Evolutionary conservation across 2,113 vertebrate species (phyloP), one percentile per base, ranked within the genome.

Genomic region (Suncus etruscus): DNA sequence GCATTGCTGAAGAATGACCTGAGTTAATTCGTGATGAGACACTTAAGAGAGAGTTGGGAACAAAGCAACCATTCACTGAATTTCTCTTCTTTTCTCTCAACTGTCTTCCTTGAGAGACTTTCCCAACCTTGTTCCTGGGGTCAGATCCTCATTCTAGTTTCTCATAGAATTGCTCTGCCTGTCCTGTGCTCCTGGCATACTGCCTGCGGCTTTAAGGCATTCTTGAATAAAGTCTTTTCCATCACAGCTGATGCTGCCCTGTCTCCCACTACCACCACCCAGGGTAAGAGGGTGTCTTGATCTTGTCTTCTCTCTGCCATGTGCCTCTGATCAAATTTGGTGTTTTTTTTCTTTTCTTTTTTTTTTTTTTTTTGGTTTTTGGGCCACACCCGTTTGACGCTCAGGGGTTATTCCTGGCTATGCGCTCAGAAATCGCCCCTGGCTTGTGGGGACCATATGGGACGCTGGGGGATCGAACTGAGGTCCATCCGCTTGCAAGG

Each of bases 51-150:
- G 48, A 22, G 3, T 66, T 50, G 31, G n/a, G 48, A 66, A 58
- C 11, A 20, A 89, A 39, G 78, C 14, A 73, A 66, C 39, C 27
- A 8, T 25, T 14, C 0, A 48, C 68, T 5, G 39, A 32, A 27
- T 79, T 74, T 83, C 54, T 31, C 70, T 88, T 78, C 14, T 18
- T 6, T 51, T 3, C 24, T 24, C 18, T 78, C 72, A 11, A 1
- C 24, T 31, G 16, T 22, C 24, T 14, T 87, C 51, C 0, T 18
- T 6, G 6, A 14, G 12, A 14, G 18, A 58, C 6, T 14, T 24
- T 6, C 83, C 3, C 0, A 4, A 0, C 65, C 48, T 5, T 54
- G 16, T 70, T 45, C 11, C 14, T 31, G 0, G 1, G 29, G 50
- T 83, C 27, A 22, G 69, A 31, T 78, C 27, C 3, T 72, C 6